Percentiles rank a stretch among this genome's conserved stretches.
phyloP scores from a whole-genome alignment of 2,113 vertebrate species.

The Hassar affinis region DNA sequence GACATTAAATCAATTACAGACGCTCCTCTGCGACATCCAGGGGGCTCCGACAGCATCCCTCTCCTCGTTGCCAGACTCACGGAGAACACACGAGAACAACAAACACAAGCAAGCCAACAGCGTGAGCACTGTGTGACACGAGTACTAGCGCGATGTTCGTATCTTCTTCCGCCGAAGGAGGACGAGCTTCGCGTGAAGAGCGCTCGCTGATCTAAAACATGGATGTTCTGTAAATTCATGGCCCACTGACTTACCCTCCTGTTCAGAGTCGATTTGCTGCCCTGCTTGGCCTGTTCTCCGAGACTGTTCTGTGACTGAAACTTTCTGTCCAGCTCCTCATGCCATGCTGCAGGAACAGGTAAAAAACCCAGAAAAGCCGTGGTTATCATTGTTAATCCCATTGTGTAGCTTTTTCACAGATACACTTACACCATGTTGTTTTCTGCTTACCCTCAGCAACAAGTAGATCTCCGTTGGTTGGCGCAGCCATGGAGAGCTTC shows the following conservation, averaged over 20 bases:
- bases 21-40: conserved; percentile 64
- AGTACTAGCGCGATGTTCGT: background rate
- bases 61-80: conserved; percentile 48
- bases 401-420: background rate
- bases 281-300: conserved; percentile 85
- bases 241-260: conserved; percentile 81
- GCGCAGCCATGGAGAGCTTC: conserved; percentile 77
- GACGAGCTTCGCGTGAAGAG: background rate
- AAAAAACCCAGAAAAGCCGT: conserved; percentile 20
- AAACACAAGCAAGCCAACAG: conserved; percentile 29
- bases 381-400: background rate
- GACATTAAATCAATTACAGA: conserved; percentile 81
- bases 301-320: conserved; percentile 83
- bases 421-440: too few species aligned
- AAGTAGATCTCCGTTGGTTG: conserved; percentile 81
- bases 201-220: background rate
- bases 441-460: conserved; percentile 68
- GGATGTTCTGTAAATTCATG: background rate
- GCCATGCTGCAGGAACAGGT: conserved; percentile 76
- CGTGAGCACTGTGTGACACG: background rate
- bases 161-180: background rate
- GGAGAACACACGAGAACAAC: conserved; percentile 36
- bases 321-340: conserved; percentile 87
- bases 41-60: conserved; percentile 37
- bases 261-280: conserved; percentile 89